Conservation (phyloP, 2,888 invertebrate species). For the Luperina testacea region DNA sequence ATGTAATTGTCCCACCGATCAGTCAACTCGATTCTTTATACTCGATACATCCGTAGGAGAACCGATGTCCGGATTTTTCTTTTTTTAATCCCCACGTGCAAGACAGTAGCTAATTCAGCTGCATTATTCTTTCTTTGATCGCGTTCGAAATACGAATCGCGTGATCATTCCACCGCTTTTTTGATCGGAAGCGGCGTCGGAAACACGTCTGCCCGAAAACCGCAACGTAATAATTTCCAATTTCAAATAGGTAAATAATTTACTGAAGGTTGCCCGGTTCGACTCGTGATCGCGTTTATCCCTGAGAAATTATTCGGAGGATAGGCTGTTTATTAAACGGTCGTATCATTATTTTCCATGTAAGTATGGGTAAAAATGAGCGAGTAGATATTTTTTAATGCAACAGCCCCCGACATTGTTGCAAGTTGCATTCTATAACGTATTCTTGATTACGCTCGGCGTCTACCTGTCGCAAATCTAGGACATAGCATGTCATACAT, state of each 20-base stretch:
- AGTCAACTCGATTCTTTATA: conserved; percentile 76
- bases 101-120: conserved; percentile 68
- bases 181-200: conserved; percentile 86
- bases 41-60: conserved; percentile 78
- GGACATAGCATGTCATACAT: conserved; percentile 88
- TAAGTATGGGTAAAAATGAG: conserved; percentile 65
- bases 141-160: conserved; percentile 80
- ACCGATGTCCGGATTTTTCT: conserved; percentile 72
- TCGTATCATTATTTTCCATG: conserved; percentile 71
- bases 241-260: conserved; percentile 86
- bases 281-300: conserved; percentile 75
- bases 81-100: conserved; percentile 69
- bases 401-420: conserved; percentile 77
- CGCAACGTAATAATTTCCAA: conserved; percentile 88
- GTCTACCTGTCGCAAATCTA: conserved; percentile 86
- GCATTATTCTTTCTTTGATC: conserved; percentile 68
- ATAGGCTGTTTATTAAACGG: conserved; percentile 73
- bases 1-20: conserved; percentile 84
- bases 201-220: conserved; percentile 88
- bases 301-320: conserved; percentile 75
- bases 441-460: conserved; percentile 78
- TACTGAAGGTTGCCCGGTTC: conserved; percentile 79
- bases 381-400: conserved; percentile 68
- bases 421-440: conserved; percentile 71
- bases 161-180: conserved; percentile 82